A percentile compares a stretch with the other conserved stretches of the same genome.
phyloP scores from a whole-genome alignment of 2,797 vertebrate species.

The Acestrorhynchus altus region DNA sequence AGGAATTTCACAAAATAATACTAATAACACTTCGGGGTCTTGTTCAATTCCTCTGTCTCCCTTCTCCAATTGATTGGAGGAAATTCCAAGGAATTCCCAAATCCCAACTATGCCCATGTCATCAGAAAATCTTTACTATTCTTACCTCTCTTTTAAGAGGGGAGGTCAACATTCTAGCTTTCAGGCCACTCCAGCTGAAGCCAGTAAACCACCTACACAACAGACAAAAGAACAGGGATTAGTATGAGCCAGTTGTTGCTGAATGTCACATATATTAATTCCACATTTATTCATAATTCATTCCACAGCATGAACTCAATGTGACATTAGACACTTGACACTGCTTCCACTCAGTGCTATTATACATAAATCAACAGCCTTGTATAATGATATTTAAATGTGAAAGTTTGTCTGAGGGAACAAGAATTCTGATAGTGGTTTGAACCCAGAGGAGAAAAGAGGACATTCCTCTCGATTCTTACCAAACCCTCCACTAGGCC shows the following conservation, averaged over 20 bases:
- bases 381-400: background rate
- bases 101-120: background rate
- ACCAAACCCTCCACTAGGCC: constrained; percentile 27
- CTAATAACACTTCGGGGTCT: no score
- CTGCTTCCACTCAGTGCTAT: background rate
- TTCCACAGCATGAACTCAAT: background rate
- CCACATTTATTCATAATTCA: constrained; percentile 2
- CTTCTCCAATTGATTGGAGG: no score
- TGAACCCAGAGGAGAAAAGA: constrained; percentile 18
- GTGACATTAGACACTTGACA: constrained; percentile 1
- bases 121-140: constrained; percentile 7
- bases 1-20: no score
- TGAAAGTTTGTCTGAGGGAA: constrained; percentile 17
- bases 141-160: constrained; percentile 91
- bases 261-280: background rate
- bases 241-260: background rate
- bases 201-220: constrained; percentile 89
- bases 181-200: constrained; percentile 93
- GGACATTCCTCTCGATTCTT: constrained; percentile 22
- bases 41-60: no score
- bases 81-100: no score
- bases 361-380: constrained; percentile 12
- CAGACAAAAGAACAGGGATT: constrained; percentile 24
- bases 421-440: background rate
- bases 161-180: constrained; percentile 82